These are phyloP conservation scores for Osmerus mordax DNA, from an alignment of 2,113 vertebrate species.

Conservation along the genomic window DNA sequence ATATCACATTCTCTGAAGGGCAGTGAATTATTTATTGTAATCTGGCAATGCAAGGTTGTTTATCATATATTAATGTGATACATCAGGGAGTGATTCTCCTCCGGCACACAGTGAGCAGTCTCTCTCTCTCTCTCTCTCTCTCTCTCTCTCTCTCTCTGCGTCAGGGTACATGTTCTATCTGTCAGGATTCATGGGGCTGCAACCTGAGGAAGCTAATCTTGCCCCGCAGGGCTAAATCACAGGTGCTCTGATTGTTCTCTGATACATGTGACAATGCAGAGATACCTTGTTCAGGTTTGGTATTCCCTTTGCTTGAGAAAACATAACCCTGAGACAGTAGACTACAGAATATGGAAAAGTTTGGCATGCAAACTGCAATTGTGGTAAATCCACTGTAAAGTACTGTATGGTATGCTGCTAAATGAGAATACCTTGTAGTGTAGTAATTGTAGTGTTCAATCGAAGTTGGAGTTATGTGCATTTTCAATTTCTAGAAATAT, in stretches of 20 bases:
- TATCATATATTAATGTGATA: conserved; percentile 79
- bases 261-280: neutral
- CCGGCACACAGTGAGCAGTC: conserved; percentile 63
- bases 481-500: too few species aligned
- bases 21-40: conserved; percentile 80
- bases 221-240: neutral
- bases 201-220: conserved; percentile 66
- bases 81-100: conserved; percentile 73
- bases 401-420: too few species aligned
- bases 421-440: too few species aligned
- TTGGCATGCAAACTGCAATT: too few species aligned
- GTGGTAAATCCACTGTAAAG: too few species aligned
- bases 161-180: conserved; percentile 53
- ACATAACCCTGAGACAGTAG: neutral
- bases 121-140: conserved; percentile 27
- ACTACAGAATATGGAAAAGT: neutral
- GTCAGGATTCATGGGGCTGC: conserved; percentile 63
- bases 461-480: too few species aligned
- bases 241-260: neutral
- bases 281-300: neutral
- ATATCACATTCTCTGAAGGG: conserved; percentile 69
- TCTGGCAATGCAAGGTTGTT: conserved; percentile 76
- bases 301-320: neutral
- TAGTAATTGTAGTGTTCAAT: too few species aligned
- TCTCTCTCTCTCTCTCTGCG: conserved; percentile 31